A percentile compares a stretch with the other conserved stretches of the same genome.
phyloP scores from a whole-genome alignment of 1,140 invertebrate species.

The Laupala kohalensis region DNA sequence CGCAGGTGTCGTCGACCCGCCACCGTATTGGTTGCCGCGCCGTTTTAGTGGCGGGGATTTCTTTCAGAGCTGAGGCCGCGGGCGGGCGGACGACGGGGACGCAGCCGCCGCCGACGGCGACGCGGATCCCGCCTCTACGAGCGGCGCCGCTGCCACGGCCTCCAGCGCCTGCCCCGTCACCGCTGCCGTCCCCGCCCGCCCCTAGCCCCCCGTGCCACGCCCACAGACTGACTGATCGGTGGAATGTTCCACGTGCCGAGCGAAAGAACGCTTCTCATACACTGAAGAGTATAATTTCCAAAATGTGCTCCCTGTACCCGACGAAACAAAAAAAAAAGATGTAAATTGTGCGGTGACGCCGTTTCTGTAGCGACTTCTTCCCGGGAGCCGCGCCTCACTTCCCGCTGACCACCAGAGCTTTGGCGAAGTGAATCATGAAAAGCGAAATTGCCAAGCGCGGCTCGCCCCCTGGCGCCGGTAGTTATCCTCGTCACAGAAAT shows the following conservation, averaged over 20 bases:
- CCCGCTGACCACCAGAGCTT: neutral
- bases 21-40: slow-evolving; percentile 12
- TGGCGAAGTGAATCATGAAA: neutral
- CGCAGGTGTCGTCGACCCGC: slow-evolving; percentile 4
- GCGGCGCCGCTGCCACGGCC: no score
- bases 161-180: neutral
- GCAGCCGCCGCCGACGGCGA: no score
- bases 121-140: no score
- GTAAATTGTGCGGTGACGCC: no score
- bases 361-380: no score
- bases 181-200: no score
- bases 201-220: neutral
- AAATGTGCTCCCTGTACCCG: neutral
- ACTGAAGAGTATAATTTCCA: neutral
- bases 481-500: neutral
- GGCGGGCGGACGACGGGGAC: no score
- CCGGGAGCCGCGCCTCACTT: neutral
- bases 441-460: neutral
- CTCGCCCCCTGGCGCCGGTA: neutral
- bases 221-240: neutral
- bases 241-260: neutral
- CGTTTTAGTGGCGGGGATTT: slow-evolving; percentile 14
- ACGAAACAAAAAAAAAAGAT: no score
- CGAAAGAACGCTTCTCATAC: neutral
- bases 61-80: slow-evolving; percentile 11